Percentiles rank a stretch among this genome's conserved stretches.
These are phyloP conservation scores for Watsonalla binaria DNA, from an alignment of 2,888 invertebrate genomes.

Conservation along the genomic window DNA sequence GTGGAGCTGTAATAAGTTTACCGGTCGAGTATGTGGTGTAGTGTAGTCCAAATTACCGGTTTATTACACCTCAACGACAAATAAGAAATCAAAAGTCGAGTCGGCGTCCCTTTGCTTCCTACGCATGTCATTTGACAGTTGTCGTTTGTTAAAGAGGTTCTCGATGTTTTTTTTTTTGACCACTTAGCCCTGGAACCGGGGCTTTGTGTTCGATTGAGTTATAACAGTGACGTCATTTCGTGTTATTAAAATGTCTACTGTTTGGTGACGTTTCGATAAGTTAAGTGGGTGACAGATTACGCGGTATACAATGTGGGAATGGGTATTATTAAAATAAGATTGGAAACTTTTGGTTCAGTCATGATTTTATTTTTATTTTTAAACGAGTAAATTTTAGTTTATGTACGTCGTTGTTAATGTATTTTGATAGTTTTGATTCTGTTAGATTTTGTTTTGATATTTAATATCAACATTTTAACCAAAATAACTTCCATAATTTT, in stretches of 20 bases:
- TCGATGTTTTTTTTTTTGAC: slow-evolving; percentile 33
- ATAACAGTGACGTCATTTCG: background rate
- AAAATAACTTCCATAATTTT: too few species aligned
- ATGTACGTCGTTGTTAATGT: too few species aligned
- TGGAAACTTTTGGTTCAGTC: too few species aligned
- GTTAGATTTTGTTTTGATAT: too few species aligned
- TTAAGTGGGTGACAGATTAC: background rate
- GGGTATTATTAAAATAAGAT: background rate
- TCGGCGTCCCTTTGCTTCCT: slow-evolving; percentile 53
- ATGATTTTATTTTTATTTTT: too few species aligned
- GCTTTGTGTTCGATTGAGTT: slow-evolving; percentile 11
- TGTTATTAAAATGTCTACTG: background rate
- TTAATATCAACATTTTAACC: too few species aligned
- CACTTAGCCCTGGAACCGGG: slow-evolving; percentile 24
- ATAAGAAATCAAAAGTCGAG: slow-evolving; percentile 28
- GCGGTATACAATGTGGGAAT: background rate
- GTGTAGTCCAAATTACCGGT: slow-evolving; percentile 18
- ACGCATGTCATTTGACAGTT: slow-evolving; percentile 53
- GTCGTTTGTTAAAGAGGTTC: slow-evolving; percentile 42
- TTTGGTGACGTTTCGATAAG: background rate
- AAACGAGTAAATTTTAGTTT: too few species aligned
- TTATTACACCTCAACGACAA: slow-evolving; percentile 29
- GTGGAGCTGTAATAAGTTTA: background rate
- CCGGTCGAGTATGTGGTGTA: too few species aligned
- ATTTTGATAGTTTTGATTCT: too few species aligned